Base-by-base conservation (phyloP, 2,797 vertebrate species). In the Heliangelus exortis region DNA sequence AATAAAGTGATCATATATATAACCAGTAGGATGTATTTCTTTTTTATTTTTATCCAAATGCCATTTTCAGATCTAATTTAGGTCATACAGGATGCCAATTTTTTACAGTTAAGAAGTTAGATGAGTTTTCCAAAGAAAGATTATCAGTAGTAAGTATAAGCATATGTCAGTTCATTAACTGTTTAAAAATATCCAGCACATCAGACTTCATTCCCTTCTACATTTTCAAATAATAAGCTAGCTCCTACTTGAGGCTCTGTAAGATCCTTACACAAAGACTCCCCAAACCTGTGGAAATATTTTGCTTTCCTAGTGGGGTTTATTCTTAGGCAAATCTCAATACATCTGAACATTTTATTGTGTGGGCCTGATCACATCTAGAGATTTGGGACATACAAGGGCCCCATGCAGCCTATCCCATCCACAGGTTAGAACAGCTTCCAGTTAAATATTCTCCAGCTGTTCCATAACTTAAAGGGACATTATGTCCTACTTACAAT, bases 1-100 rank as follows among this genome's bases (percentile, higher is more conserved):
- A 97, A 96, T 96, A 96, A 97, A 97, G 81, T 3, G 59, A 97
- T 96, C 83, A 45, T 61, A 87, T 65, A 88, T 65, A 88, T 79
- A 95, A 80, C 86, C 82, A 90, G 89, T 67, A 95, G 82, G 94
- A 97, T 92, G 67, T 89, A 53, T 54, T 25, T 92, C 39, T 41
- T 92, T 91, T 93, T 80, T 4, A 91, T 93, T 97, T 96, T 96
- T 94, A 74, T 93, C 69, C 80, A 88, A 94, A 93, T 76, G 72
- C 87, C 58, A 82, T 96, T 97, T 97, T 96, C 89, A 96, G 96
- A 96, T 95, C 95, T 90, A 96, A 90, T 87, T 96, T 93, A 61
- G 85, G 92, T 97, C 94, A 92, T n/a, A 61, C 5, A 78, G 59
- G 57, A 95, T 93, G 58, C 85, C 91, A 95, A 26, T 91, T 97